Base-by-base conservation (phyloP, 2,888 invertebrate species). In the Amphipyra tragopoginis region DNA sequence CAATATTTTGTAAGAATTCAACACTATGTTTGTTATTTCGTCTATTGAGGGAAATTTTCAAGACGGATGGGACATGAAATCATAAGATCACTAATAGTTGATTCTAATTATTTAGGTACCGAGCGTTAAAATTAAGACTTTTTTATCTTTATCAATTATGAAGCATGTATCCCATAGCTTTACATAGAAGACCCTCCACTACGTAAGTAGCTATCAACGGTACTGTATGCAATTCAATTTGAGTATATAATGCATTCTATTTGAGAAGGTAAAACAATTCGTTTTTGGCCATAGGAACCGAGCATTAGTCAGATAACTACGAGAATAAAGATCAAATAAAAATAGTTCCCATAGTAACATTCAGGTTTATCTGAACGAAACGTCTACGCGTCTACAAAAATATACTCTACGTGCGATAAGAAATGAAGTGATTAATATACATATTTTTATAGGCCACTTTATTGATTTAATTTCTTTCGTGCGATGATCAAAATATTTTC, bases 331-430 rank as follows among this genome's bases (percentile, higher is more conserved):
- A 10, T 36, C 36, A 36, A 36, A 54, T 38, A 10, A 45, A 63
- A 55, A 21, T 26, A 47, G 29, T 11, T 1, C 7, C 7, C 6
- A 7, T 26, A 39, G 48, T 26, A 49, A 40, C 48, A 9, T 14
- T 34, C 29, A 11, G 38, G 42, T 21, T 50, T 47, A 58, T 53
- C 52, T 38, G 14, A 63, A 42, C n/a, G 7, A 14, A 39, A 21
- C 9, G 8, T 48, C 33, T 14, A 67, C 49, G 14, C 9, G 8
- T 48, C 33, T 14, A 67, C 49, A 14, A 9, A 57, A 65, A 71
- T 55, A 55, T 50, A 47, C 58, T n/a, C n/a, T 15, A 14, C 15
- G 39, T 39, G 34, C 43, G 69, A 67, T 55, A 73, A 52, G 14
- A 39, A 7, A 8, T 36, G 9, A 21, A 9, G 29, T 39, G 13